phyloP scores from a whole-genome alignment of 2,113 vertebrate genomes.

The Indicator maculatus region DNA sequence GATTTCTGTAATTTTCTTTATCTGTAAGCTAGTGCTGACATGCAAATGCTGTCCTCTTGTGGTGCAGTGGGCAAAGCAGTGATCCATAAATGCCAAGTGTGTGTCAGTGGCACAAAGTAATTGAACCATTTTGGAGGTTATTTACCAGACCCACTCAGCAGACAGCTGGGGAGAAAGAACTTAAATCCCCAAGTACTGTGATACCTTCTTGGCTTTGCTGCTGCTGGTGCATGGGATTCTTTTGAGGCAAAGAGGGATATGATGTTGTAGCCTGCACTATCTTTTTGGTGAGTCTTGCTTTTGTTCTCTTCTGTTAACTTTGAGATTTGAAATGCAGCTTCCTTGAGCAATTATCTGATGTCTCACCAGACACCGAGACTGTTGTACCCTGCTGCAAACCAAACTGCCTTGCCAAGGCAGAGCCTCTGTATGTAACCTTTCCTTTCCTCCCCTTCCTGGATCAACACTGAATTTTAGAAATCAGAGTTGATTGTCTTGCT shows the following conservation, averaged over 20 bases:
- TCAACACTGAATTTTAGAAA: slow-evolving; percentile 59
- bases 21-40: not conserved
- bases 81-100: not conserved
- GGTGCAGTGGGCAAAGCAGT: not conserved
- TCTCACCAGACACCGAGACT: not conserved
- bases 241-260: not conserved
- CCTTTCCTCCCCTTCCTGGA: not conserved
- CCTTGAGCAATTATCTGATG: not conserved
- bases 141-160: not conserved
- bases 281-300: slow-evolving; percentile 15
- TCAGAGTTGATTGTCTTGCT: slow-evolving; percentile 50
- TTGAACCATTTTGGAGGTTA: not conserved
- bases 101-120: not conserved
- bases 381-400: not conserved
- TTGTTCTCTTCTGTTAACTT: slow-evolving; percentile 5
- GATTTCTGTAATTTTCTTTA: not conserved
- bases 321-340: slow-evolving; percentile 30
- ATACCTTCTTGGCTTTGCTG: slow-evolving; percentile 36
- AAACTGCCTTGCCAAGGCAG: not conserved
- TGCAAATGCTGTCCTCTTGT: not conserved
- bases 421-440: not conserved
- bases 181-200: not conserved
- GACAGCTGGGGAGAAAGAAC: not conserved
- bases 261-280: slow-evolving; percentile 13
- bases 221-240: not conserved